Evolutionary conservation across 2,113 vertebrate species (phyloP).

Genomic region (Aix galericulata): DNA sequence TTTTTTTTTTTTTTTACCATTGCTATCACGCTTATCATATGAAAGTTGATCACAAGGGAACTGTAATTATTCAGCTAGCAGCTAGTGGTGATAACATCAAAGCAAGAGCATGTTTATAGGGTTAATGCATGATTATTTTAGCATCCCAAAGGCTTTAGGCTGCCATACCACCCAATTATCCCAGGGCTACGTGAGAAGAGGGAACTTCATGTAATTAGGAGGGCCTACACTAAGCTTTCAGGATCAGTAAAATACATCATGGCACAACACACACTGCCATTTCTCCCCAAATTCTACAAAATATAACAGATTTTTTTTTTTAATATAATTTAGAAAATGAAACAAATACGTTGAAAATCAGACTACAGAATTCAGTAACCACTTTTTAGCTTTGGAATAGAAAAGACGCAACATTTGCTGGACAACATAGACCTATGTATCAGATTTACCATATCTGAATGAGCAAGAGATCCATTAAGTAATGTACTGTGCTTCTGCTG

Average conservation of each 20-base stretch:
- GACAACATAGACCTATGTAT: not conserved
- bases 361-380: not conserved
- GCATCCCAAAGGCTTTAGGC: constrained; percentile 56
- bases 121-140: constrained; percentile 57
- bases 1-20: not conserved
- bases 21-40: constrained; percentile 1
- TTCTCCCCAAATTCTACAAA: not conserved
- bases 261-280: not conserved
- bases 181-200: constrained; percentile 32
- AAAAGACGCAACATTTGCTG: not conserved
- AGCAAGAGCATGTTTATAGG: constrained; percentile 51
- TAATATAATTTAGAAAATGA: not conserved
- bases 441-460: not conserved
- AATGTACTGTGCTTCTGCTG: not conserved
- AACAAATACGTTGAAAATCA: not conserved
- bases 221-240: not conserved
- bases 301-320: not conserved
- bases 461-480: not conserved
- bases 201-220: constrained; percentile 8
- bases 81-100: constrained; percentile 51
- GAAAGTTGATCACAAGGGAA: constrained; percentile 49
- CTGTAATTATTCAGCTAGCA: constrained; percentile 52
- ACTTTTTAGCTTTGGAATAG: not conserved
- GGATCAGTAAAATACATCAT: not conserved
- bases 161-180: constrained; percentile 47